These are phyloP conservation scores for Habropoda laboriosa DNA, from an alignment of 1,140 invertebrate genomes.

Conservation along the genomic window DNA sequence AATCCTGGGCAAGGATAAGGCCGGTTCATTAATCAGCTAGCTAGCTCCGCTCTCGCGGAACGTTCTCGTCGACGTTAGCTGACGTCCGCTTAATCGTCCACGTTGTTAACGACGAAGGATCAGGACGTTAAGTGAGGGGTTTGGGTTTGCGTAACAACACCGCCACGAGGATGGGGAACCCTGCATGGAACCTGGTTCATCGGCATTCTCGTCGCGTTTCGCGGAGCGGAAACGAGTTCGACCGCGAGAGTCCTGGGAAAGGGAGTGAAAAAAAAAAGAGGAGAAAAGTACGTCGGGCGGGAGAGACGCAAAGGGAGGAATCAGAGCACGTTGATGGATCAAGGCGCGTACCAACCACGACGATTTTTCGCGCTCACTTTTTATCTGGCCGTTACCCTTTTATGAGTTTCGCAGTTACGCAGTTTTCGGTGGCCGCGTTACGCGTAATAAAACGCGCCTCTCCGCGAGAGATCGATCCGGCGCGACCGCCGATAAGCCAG, in stretches of 20 bases:
- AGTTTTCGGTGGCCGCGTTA: conserved; percentile 8
- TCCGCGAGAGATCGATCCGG: neutral
- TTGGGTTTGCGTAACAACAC: conserved; percentile 35
- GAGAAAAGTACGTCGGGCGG: no score
- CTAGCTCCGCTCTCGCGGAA: neutral
- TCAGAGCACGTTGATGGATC: conserved; percentile 29
- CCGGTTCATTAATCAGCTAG: conserved; percentile 26
- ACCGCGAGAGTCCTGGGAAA: neutral
- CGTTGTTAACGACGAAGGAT: conserved; percentile 26
- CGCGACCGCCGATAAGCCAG: conserved; percentile 3
- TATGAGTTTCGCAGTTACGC: conserved; percentile 33
- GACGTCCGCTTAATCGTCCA: conserved; percentile 34
- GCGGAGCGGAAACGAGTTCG: conserved; percentile 33
- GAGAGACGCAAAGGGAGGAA: neutral
- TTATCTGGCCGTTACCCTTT: conserved; percentile 25
- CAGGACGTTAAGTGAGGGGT: neutral
- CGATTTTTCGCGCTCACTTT: conserved; percentile 51
- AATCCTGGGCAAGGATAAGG: neutral
- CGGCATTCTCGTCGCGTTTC: conserved; percentile 50
- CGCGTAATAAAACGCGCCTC: conserved; percentile 37
- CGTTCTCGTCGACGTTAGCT: neutral
- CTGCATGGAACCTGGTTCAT: conserved; percentile 44
- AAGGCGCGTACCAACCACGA: conserved; percentile 10
- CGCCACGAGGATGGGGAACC: conserved; percentile 23
- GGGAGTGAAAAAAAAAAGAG: neutral